phyloP scores from a whole-genome alignment of 2,113 vertebrate genomes.

The Epinephelus moara region DNA sequence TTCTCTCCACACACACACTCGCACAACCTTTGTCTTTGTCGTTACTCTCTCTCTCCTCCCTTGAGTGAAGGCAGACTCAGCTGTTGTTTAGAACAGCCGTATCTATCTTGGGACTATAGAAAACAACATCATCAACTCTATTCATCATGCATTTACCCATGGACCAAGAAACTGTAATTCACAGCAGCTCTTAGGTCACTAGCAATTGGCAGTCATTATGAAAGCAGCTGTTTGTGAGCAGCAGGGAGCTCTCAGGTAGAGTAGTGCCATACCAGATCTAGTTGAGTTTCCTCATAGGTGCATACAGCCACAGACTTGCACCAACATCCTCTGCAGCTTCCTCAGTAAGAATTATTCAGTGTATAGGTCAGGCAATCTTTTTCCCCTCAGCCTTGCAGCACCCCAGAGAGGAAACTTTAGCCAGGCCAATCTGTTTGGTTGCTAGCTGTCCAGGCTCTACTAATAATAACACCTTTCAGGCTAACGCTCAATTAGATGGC shows the following conservation, averaged over 20 bases:
- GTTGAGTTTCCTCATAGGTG: not conserved
- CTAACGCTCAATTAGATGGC: constrained; percentile 60
- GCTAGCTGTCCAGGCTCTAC: constrained; percentile 31
- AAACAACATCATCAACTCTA: constrained; percentile 46
- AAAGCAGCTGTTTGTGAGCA: constrained; percentile 30
- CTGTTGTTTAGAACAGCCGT: constrained; percentile 20
- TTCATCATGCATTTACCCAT: constrained; percentile 34
- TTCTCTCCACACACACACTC: not conserved
- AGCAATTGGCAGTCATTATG: constrained; percentile 5
- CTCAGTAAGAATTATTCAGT: constrained; percentile 7
- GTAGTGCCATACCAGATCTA: not conserved
- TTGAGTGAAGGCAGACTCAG: constrained; percentile 42
- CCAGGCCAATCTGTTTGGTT: constrained; percentile 46
- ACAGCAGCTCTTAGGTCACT: constrained; percentile 9
- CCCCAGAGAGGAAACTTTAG: constrained; percentile 27
- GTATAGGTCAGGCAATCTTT: constrained; percentile 2
- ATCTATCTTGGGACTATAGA: constrained; percentile 36
- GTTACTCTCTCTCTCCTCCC: not conserved
- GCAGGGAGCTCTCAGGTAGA: constrained; percentile 4
- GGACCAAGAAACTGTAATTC: constrained; percentile 19
- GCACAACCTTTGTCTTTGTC: constrained; percentile 12
- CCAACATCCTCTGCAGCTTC: not conserved
- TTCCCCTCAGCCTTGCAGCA: not conserved
- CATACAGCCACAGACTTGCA: constrained; percentile 17
- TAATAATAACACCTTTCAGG: constrained; percentile 55